These are phyloP conservation scores for Allygus modestus DNA, from an alignment of 2,888 invertebrate genomes.

Conservation along the genomic window DNA sequence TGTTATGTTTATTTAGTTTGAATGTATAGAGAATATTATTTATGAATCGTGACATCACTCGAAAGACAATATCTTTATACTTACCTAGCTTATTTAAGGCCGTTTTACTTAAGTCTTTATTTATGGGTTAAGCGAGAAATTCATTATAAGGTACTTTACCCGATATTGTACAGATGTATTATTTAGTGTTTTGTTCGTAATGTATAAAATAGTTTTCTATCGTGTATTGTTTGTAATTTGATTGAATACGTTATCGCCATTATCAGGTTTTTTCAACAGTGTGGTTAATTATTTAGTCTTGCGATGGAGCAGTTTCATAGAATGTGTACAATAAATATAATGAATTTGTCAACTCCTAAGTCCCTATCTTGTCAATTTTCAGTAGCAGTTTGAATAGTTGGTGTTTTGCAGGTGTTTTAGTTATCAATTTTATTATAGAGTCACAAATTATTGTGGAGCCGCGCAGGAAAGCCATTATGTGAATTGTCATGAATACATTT, in stretches of 20 bases:
- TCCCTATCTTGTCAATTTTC: slow-evolving; percentile 60
- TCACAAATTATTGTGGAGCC: slow-evolving; percentile 15
- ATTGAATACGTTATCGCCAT: neutral
- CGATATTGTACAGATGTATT: slow-evolving; percentile 28
- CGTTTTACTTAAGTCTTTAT: slow-evolving; percentile 15
- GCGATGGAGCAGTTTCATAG: slow-evolving; percentile 30
- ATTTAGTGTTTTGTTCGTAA: slow-evolving; percentile 24
- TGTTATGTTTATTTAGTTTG: slow-evolving; percentile 15
- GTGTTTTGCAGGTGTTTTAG: slow-evolving; percentile 46
- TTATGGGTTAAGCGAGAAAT: slow-evolving; percentile 32
- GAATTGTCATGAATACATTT: slow-evolving; percentile 3
- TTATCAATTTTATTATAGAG: slow-evolving; percentile 20
- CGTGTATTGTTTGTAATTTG: neutral
- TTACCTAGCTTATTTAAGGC: slow-evolving; percentile 17
- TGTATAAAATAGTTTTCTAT: slow-evolving; percentile 2
- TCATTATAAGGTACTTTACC: neutral
- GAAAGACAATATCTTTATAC: slow-evolving; percentile 42
- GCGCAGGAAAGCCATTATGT: neutral
- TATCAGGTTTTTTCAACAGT: neutral
- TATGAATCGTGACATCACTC: slow-evolving; percentile 40
- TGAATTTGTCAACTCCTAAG: slow-evolving; percentile 43
- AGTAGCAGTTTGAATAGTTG: slow-evolving; percentile 57
- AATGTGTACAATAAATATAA: slow-evolving; percentile 54
- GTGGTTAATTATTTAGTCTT: slow-evolving; percentile 5
- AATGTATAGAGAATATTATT: slow-evolving; percentile 12